Evolutionary conservation across 2,888 invertebrate species (phyloP).

Genomic region (Aspidapion aeneum): DNA sequence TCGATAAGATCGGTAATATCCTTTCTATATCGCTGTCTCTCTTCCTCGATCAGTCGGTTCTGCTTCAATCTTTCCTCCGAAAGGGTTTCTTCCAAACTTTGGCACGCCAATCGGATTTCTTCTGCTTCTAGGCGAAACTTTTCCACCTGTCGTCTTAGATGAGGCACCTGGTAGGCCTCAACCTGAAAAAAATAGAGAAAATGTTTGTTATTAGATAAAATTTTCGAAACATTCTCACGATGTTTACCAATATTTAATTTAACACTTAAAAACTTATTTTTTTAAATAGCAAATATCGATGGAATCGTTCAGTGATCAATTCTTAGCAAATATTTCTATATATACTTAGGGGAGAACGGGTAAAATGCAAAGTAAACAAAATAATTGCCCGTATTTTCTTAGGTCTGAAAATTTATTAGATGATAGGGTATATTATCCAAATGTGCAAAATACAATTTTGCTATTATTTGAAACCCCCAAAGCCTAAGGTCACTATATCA

Average conservation of each 20-base stretch:
- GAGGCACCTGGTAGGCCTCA: constrained; percentile 58
- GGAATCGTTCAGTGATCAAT: too few relatives aligned
- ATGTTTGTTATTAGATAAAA: constrained; percentile 5
- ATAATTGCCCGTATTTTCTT: too few relatives aligned
- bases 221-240: not conserved
- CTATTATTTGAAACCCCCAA: too few relatives aligned
- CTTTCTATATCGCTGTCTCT: constrained; percentile 37
- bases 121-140: constrained; percentile 50
- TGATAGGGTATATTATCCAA: too few relatives aligned
- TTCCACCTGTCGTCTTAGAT: constrained; percentile 50
- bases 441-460: too few relatives aligned
- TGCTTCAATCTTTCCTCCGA: constrained; percentile 45
- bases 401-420: too few relatives aligned
- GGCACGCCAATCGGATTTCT: constrained; percentile 44
- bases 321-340: too few relatives aligned
- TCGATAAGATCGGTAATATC: constrained; percentile 40
- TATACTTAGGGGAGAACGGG: too few relatives aligned
- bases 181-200: constrained; percentile 47
- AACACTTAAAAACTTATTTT: too few relatives aligned
- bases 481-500: too few relatives aligned
- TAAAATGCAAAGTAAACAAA: too few relatives aligned
- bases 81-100: constrained; percentile 49
- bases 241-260: not conserved
- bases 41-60: constrained; percentile 41
- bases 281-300: too few relatives aligned